Conservation (phyloP, 2,888 invertebrate genomes). For the Bibio marci region DNA sequence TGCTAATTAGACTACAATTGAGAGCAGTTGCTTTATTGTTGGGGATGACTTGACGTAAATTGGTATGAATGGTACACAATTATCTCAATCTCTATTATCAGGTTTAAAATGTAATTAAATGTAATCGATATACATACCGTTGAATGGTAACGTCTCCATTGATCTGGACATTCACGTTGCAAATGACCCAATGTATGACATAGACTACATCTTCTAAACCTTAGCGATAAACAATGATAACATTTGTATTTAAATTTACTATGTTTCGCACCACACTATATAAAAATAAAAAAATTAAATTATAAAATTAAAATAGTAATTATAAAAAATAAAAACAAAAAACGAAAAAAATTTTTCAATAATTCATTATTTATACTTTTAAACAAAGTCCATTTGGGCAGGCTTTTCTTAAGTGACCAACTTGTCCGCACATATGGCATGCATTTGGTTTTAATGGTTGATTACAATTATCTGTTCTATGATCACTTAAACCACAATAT, state of each 20-base stretch:
- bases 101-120: too few species aligned
- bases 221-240: slow-evolving; percentile 35
- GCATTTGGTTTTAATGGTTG: slow-evolving; percentile 34
- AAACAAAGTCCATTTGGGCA: slow-evolving; percentile 55
- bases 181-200: slow-evolving; percentile 48
- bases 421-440: slow-evolving; percentile 51
- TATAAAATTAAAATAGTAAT: neutral
- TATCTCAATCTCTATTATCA: too few species aligned
- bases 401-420: slow-evolving; percentile 44
- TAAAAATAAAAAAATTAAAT: slow-evolving; percentile 4
- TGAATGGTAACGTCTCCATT: slow-evolving; percentile 58
- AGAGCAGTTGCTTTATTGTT: too few species aligned
- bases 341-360: neutral
- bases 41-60: too few species aligned
- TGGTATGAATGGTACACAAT: too few species aligned
- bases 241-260: slow-evolving; percentile 39
- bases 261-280: slow-evolving; percentile 47
- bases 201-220: slow-evolving; percentile 32
- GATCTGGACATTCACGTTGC: slow-evolving; percentile 45
- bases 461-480: slow-evolving; percentile 39
- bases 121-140: slow-evolving; percentile 43
- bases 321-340: slow-evolving; percentile 1
- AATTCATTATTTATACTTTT: slow-evolving; percentile 35
- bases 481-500: slow-evolving; percentile 46
- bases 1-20: too few species aligned